Base-by-base conservation (phyloP, 2,797 vertebrate species). In the Hypotaenidia philippensis region DNA sequence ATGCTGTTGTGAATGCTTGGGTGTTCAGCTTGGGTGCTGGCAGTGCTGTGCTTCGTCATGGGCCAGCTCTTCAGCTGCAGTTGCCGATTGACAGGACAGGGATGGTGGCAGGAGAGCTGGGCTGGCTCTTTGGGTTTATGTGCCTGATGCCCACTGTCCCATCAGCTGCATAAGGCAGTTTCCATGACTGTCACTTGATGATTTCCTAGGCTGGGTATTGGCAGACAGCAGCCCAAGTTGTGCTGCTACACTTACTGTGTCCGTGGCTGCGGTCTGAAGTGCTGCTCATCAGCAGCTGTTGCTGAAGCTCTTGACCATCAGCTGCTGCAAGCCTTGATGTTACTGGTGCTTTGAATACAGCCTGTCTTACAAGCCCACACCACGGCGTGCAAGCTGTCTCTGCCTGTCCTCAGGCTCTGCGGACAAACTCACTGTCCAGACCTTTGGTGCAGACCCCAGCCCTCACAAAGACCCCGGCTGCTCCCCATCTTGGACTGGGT, bases 391-490 rank as follows among this genome's bases (percentile, higher is more conserved):
- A 34, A 34, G 34, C 34, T 34, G 18, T 36, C 36, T 64, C 47
- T 20, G 5, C 1, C 1, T 1, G 29, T 49, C 23, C 63, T 21
- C 13, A 4, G 38, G 47, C 27, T 68, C 50, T 66, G 65, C 50
- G 45, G 47, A 44, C 72, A 29, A 15, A 44, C 23, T 13, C 2
- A 0, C 31, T 0, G 1, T 34, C 65, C 1, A 0, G 25, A 26
- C 50, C 7, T 32, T 21, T 0, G 4, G 29, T 19, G n/a, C 4
- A 2, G 44, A 29, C 52, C 56, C 47, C 10, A 10, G n/a, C 53
- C 56, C 41, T 68, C 3, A 1, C 34, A 50, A 55, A 68, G 75
- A 34, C 31, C 7, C 49, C 0, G 13, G 14, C 25, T 26, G 32
- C 45, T 53, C 32, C 55, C 13, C 0, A 2, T 44, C 45, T 34